Conservation (phyloP, 2,797 vertebrate species). For the Sebastes vulpes region DNA sequence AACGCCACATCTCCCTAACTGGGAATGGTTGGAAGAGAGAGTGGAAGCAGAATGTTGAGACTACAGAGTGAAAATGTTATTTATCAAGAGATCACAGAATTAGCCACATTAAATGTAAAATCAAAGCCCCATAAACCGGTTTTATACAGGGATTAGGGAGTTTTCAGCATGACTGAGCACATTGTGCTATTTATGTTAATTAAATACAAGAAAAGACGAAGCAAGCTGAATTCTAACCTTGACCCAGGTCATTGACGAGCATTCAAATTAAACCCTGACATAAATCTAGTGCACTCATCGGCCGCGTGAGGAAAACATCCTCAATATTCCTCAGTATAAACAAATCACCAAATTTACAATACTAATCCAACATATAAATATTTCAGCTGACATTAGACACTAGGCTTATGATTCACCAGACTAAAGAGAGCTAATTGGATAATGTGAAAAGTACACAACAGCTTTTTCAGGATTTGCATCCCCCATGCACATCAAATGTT, state of each 20-base stretch:
- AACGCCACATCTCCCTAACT: constrained; percentile 41
- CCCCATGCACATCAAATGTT: neutral
- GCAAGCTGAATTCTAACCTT: neutral
- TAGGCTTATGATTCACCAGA: neutral
- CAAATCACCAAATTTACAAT: neutral
- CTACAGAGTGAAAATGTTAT: neutral
- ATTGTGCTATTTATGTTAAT: neutral
- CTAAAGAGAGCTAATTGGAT: constrained; percentile 13
- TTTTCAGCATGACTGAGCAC: neutral
- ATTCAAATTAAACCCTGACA: neutral
- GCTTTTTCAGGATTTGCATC: constrained; percentile 6
- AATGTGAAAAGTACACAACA: constrained; percentile 3
- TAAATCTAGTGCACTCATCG: neutral
- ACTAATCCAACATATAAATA: neutral
- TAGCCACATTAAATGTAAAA: neutral
- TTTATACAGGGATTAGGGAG: neutral
- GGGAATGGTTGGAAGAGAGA: constrained; percentile 14
- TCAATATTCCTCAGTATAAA: neutral
- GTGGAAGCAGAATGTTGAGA: neutral
- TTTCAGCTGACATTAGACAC: neutral
- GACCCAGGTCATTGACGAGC: constrained; percentile 1
- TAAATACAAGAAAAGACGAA: neutral
- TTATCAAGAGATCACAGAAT: neutral
- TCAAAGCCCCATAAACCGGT: neutral
- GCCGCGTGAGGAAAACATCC: neutral